Base-by-base conservation (phyloP, 2,113 vertebrate genomes). In the Narcine bancroftii region DNA sequence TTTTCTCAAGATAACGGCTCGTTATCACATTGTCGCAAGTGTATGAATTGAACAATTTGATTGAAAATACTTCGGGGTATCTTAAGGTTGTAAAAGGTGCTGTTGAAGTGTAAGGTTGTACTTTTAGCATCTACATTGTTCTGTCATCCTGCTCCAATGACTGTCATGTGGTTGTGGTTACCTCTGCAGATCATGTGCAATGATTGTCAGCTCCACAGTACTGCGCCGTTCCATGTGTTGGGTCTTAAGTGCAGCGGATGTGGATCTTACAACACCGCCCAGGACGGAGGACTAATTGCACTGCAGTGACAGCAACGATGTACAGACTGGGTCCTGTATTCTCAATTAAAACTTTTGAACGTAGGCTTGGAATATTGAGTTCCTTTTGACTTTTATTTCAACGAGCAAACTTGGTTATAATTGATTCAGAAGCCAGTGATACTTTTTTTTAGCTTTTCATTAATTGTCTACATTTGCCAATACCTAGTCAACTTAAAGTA, bases 231-330 rank as follows among this genome's bases (percentile, higher is more conserved):
- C 94, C 98, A 99, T 71, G 97, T 99, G 33, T 93, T 99, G 94
- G 98, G 98, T 92, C 97, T 99, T 97, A 99, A 99, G 94, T 99
- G 98, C 95, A 95, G 94, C 33, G 93, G 93, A 92, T 99, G 98
- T 92, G 97, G 97, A 0, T 99, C 98, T 0, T 99, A 99, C 93
- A 99, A 99, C 94, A 99, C 98, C 0, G 95, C 97, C 0, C 97
- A 98, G 93, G 96, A 98, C 1, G 97, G 97, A 45, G 96, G 94
- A 0, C 95, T 96, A 73, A 95, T 96, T 77, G 24, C 95, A 83
- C 26, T 94, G 83, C 93, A 94, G 85, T 4, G 9, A 13, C 60
- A 89, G 63, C 89, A 69, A 17, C 69, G 26, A 69, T 47, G 56
- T 33, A 24, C 85, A 36, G 19, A 29, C 53, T 47, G 53, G 19